phyloP scores from a whole-genome alignment of 2,113 vertebrate species.

The Nansenia antarctica region DNA sequence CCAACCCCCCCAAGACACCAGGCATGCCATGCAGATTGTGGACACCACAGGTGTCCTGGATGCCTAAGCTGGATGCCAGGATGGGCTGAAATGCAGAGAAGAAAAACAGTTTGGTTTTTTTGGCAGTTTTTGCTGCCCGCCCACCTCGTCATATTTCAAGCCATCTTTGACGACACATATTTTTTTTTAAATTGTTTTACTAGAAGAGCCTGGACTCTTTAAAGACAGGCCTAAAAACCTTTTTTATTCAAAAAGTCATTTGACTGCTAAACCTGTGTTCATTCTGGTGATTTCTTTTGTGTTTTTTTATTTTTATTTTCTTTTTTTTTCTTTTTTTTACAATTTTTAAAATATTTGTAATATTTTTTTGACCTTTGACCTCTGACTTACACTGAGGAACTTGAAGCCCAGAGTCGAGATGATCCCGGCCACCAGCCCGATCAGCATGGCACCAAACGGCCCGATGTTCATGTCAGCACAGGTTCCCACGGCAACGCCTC shows the following conservation, averaged over 20 bases:
- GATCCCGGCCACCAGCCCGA: constrained; percentile 83
- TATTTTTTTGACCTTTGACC: neutral
- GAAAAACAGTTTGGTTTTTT: constrained; percentile 5
- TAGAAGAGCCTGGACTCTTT: too few relatives aligned
- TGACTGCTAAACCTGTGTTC: too few relatives aligned
- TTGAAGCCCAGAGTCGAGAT: constrained; percentile 90
- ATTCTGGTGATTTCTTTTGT: too few relatives aligned
- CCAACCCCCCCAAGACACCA: constrained; percentile 86
- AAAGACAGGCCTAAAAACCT: too few relatives aligned
- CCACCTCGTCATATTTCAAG: neutral
- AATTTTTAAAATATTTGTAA: too few relatives aligned
- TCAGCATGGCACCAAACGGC: constrained; percentile 83
- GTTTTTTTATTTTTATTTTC: too few relatives aligned
- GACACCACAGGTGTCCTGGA: constrained; percentile 95
- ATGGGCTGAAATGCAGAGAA: constrained; percentile 78
- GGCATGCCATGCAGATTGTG: constrained; percentile 98
- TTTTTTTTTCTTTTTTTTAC: too few relatives aligned
- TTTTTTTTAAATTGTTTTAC: too few relatives aligned
- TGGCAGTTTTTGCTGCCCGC: neutral
- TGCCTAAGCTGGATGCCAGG: constrained; percentile 80
- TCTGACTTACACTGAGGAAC: constrained; percentile 85
- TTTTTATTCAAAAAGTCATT: too few relatives aligned
- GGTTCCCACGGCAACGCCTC: constrained; percentile 94
- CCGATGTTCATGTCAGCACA: constrained; percentile 86
- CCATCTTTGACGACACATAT: too few relatives aligned